Evolutionary conservation across 92 coral and sea anemone species (phyloP), one percentile per base, ranked within the genome.

Genomic region (Pocillopora meandrina): DNA sequence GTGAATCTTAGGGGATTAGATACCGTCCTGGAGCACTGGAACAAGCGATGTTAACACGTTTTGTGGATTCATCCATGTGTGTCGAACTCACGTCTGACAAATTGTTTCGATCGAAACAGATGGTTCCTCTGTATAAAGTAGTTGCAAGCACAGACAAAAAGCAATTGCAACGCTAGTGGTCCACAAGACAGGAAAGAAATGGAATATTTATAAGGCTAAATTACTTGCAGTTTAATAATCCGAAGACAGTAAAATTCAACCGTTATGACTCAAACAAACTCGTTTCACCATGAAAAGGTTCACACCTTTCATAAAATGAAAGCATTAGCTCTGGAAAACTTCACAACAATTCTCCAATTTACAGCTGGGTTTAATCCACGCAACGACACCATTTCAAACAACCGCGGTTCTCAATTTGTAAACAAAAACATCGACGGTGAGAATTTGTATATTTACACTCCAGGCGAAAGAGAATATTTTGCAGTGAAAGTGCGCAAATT

Each of bases 351-450:
- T 16, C 11, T 35, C 23, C 3, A 78, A 78, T 49, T 33, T 61
- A 56, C 66, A 35, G 52, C 16, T 71, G 70, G 55, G 77, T 58
- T 34, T 36, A 81, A 58, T 71, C 71, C 85, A 47, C 77, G 21
- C 65, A 65, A 75, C 23, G 77, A 21, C 34, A 77, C 61, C 14
- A 34, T 81, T 65, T 71, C 85, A 81, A 81, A 81, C 70, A 71
- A 71, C 67, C 77, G 85, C 85, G 49, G 85, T 26, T 34, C 61
- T 59, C 15, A 70, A 70, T 70, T 70, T 81, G 85, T 81, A 81
- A 81, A 81, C 85, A 81, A 81, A 81, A 81, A 71, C 85, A 81
- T 36, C 63, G 42, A 60, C 21, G 34, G 56, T 17, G n/a, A 5
- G 33, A 58, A 83, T 73, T 42, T 49, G 80, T 79, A 64, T 3